These are phyloP conservation scores for Uropsilus gracilis DNA, from an alignment of 2,113 vertebrate genomes.

Conservation along the genomic window DNA sequence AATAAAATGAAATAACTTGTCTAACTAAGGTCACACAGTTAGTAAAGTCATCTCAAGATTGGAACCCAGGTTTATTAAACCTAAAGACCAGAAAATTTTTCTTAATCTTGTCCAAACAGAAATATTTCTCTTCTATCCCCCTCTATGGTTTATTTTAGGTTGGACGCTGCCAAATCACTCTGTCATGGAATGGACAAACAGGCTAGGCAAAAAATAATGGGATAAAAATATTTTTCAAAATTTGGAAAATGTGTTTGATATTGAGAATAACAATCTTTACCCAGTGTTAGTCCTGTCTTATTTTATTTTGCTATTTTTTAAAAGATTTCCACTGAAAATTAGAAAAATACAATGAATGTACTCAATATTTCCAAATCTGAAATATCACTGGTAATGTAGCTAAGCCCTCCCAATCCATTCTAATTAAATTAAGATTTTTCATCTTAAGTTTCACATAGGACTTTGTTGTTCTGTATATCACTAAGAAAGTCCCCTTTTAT, in stretches of 20 bases:
- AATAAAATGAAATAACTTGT: background rate
- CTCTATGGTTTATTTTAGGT: background rate
- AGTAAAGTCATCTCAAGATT: background rate
- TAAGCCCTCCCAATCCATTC: background rate
- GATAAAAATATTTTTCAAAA: background rate
- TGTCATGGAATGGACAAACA: constrained; percentile 1
- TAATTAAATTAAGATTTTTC: background rate
- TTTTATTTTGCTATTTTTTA: background rate
- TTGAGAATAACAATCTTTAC: constrained; percentile 28
- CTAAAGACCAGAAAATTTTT: background rate
- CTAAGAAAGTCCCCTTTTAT: background rate
- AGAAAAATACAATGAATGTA: background rate
- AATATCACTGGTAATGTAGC: background rate
- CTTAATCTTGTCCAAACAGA: background rate
- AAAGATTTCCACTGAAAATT: background rate
- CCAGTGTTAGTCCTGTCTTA: background rate
- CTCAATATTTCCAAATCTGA: background rate
- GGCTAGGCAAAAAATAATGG: background rate
- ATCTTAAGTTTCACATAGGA: background rate
- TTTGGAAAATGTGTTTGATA: constrained; percentile 1
- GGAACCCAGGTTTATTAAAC: background rate
- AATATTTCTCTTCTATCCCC: background rate
- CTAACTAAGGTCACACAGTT: background rate
- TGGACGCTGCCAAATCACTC: background rate
- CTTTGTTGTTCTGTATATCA: background rate